Conservation (phyloP, 2,888 invertebrate species). For the Chydorus sphaericus region DNA sequence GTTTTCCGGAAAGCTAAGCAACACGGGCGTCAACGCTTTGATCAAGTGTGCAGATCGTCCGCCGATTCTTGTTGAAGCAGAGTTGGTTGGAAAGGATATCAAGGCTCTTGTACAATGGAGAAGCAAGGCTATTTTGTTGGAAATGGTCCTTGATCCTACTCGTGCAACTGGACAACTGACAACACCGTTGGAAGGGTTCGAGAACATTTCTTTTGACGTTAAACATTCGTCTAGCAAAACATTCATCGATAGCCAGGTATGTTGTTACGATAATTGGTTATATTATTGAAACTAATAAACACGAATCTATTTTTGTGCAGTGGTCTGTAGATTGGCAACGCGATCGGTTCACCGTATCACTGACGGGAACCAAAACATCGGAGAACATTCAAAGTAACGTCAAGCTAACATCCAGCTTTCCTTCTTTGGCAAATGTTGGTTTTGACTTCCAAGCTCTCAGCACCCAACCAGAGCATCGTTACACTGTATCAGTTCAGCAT, state of each 20-base stretch:
- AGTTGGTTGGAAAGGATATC: constrained; percentile 15
- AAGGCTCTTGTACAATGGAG: constrained; percentile 19
- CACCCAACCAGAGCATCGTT: background rate
- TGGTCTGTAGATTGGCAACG: constrained; percentile 2
- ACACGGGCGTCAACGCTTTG: constrained; percentile 13
- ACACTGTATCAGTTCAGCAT: background rate
- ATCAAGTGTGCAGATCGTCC: constrained; percentile 17
- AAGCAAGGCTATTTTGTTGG: constrained; percentile 16
- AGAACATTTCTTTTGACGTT: background rate
- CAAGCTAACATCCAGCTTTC: constrained; percentile 9
- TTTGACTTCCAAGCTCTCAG: constrained; percentile 3
- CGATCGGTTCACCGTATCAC: background rate
- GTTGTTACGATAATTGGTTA: too few species aligned
- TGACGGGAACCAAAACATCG: background rate
- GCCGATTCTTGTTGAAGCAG: constrained; percentile 11
- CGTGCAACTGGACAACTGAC: constrained; percentile 5
- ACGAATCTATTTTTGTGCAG: background rate
- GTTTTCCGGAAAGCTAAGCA: constrained; percentile 16
- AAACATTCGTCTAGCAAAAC: background rate
- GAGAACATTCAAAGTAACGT: background rate
- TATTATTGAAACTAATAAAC: too few species aligned
- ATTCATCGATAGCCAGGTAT: too few species aligned
- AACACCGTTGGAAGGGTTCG: constrained; percentile 15
- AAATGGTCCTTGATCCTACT: constrained; percentile 12
- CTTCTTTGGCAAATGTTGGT: constrained; percentile 10